These are phyloP conservation scores for Ommatoiulus sabulosus DNA, from an alignment of 2,888 invertebrate genomes.

Conservation along the genomic window DNA sequence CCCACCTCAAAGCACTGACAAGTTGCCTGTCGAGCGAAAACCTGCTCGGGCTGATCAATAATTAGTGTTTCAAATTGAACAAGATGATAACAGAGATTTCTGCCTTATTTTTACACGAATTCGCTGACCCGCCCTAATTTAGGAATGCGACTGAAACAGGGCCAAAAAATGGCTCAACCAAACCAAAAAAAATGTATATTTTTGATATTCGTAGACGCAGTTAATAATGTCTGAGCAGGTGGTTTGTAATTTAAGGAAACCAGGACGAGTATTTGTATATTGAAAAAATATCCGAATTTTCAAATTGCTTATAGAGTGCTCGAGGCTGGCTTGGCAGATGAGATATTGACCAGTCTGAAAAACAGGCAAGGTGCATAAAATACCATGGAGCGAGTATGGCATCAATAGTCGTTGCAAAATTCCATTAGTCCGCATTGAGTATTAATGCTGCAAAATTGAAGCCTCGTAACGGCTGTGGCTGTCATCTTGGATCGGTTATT, in stretches of 20 bases:
- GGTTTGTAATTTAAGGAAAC: background rate
- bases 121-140: constrained; percentile 32
- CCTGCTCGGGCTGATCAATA: constrained; percentile 16
- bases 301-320: background rate
- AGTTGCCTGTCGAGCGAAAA: constrained; percentile 39
- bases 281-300: background rate
- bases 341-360: background rate
- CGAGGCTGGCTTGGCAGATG: background rate
- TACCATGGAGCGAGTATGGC: background rate
- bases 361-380: background rate
- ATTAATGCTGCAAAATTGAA: background rate
- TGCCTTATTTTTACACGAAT: constrained; percentile 23
- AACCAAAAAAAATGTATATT: constrained; percentile 5
- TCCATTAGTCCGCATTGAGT: background rate
- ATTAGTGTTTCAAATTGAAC: constrained; percentile 48
- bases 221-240: constrained; percentile 12
- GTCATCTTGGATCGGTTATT: no score
- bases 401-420: background rate
- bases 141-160: background rate
- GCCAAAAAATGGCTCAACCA: background rate
- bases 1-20: constrained; percentile 23
- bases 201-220: constrained; percentile 2
- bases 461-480: no score
- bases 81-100: constrained; percentile 45
- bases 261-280: background rate